A percentile compares a stretch with the other conserved stretches of the same genome.
Evolutionary conservation across 2,888 invertebrate genomes (phyloP).

Genomic region (Acronicta psi): DNA sequence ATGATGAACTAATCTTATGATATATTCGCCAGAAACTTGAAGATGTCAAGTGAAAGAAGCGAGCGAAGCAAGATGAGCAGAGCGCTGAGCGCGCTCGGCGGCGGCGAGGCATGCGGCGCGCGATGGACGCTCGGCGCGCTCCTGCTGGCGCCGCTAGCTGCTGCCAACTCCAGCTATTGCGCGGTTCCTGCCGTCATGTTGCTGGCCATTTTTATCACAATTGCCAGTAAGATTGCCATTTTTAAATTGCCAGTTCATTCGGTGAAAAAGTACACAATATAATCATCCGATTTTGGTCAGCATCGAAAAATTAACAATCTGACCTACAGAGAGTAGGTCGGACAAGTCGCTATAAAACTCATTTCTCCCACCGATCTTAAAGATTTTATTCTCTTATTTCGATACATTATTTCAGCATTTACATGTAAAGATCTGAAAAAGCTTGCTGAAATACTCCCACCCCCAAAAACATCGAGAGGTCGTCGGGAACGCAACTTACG

Average conservation of each 20-base stretch:
- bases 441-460: conserved; percentile 78
- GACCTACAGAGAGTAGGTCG: too few relatives aligned
- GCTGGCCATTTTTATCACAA: conserved; percentile 83
- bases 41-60: conserved; percentile 69
- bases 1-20: background rate
- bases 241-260: background rate
- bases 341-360: too few relatives aligned
- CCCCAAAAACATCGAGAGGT: conserved; percentile 76
- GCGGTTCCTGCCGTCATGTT: conserved; percentile 88
- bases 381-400: too few relatives aligned
- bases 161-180: conserved; percentile 90
- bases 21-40: conserved; percentile 38
- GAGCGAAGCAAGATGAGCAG: conserved; percentile 69
- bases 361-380: too few relatives aligned
- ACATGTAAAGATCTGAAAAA: conserved; percentile 81
- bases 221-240: conserved; percentile 83
- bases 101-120: conserved; percentile 81
- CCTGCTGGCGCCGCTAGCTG: conserved; percentile 88
- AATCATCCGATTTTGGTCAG: too few relatives aligned
- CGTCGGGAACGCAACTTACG: conserved; percentile 83
- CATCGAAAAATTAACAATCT: too few relatives aligned
- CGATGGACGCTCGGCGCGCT: conserved; percentile 90
- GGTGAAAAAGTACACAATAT: too few relatives aligned
- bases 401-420: conserved; percentile 68
- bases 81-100: conserved; percentile 69